Evolutionary conservation across 2,797 vertebrate species (phyloP).

Genomic region (Acomys russatus): DNA sequence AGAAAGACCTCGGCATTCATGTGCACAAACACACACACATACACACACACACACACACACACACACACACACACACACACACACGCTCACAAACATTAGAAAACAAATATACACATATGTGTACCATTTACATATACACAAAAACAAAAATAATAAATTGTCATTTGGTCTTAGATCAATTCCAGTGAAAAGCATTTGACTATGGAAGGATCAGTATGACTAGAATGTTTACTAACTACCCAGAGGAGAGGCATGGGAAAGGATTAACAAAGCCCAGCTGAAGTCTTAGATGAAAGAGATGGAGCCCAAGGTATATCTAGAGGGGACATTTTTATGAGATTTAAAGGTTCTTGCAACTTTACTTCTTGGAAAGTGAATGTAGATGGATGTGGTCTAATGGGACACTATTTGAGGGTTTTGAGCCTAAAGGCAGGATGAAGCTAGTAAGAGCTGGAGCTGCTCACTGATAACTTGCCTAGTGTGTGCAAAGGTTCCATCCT

Average conservation of each 20-base stretch:
- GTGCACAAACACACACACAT: neutral
- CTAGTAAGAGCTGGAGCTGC: neutral
- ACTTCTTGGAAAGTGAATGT: neutral
- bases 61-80: neutral
- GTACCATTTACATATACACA: neutral
- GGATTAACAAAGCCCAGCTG: neutral
- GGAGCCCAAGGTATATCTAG: neutral
- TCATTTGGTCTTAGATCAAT: slow-evolving; percentile 28
- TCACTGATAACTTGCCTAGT: neutral
- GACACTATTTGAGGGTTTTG: neutral
- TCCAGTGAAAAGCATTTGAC: slow-evolving; percentile 28
- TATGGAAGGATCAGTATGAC: neutral
- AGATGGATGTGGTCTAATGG: neutral
- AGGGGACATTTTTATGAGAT: neutral
- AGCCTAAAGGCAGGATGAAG: neutral
- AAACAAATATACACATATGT: neutral
- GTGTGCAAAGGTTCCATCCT: neutral
- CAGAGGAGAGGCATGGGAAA: neutral
- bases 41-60: neutral
- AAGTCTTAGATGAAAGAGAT: slow-evolving; percentile 26
- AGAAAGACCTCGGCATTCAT: neutral
- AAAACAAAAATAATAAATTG: slow-evolving; percentile 28
- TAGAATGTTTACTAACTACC: slow-evolving; percentile 17
- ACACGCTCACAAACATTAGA: neutral
- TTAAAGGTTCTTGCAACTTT: slow-evolving; percentile 5